Evolutionary conservation across 64 coral and sea anemone species (phyloP).

Genomic region (Porites lutea): DNA sequence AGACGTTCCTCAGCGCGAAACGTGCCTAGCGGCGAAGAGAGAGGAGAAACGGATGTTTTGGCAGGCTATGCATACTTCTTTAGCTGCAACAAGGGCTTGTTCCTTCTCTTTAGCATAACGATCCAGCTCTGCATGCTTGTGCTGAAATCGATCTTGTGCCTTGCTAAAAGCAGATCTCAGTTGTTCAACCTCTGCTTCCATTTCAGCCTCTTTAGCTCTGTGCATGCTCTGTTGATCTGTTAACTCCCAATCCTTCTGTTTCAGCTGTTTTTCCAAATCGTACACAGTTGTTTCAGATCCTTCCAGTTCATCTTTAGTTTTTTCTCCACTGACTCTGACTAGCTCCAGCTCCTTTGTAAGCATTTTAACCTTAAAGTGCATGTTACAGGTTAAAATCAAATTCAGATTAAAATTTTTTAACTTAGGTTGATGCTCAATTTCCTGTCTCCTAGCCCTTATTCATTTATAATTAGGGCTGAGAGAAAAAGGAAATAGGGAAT

Average conservation of each 20-base stretch:
- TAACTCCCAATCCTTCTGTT: slow-evolving; percentile 89
- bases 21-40: no score
- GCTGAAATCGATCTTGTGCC: slow-evolving; percentile 76
- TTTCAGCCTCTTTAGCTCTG: slow-evolving; percentile 62
- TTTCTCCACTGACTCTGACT: slow-evolving; percentile 61
- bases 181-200: slow-evolving; percentile 82
- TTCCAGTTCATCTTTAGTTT: slow-evolving; percentile 82
- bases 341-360: slow-evolving; percentile 95
- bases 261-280: slow-evolving; percentile 79
- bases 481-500: no score
- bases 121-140: slow-evolving; percentile 91
- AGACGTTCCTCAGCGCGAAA: no score
- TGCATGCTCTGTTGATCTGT: slow-evolving; percentile 87
- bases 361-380: slow-evolving; percentile 81
- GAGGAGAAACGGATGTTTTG: no score
- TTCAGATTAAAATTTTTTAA: no score
- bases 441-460: no score
- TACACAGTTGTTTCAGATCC: slow-evolving; percentile 66
- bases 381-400: no score
- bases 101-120: slow-evolving; percentile 92
- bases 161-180: slow-evolving; percentile 66
- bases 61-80: slow-evolving; percentile 67
- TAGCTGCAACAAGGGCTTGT: slow-evolving; percentile 73
- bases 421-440: no score
- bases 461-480: no score